phyloP scores from a whole-genome alignment of 1,140 invertebrate species.

The Apis dorsata region DNA sequence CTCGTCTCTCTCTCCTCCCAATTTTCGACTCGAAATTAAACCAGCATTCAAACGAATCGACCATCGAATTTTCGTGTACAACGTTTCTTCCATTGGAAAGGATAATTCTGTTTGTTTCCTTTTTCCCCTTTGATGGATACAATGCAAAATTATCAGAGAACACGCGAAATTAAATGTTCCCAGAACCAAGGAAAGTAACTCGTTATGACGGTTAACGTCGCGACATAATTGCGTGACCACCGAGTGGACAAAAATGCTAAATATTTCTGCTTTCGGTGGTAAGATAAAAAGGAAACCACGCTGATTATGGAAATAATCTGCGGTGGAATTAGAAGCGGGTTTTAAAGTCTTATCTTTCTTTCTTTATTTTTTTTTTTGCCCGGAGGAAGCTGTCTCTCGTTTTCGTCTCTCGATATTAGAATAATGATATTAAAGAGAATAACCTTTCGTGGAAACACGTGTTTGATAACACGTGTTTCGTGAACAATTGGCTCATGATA shows the following conservation, averaged over 20 bases:
- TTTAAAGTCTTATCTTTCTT: not conserved
- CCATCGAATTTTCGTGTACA: too few species aligned
- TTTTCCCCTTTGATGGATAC: not conserved
- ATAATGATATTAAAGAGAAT: not conserved
- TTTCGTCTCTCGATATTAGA: not conserved
- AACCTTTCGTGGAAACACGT: not conserved
- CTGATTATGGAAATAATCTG: not conserved
- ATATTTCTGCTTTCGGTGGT: not conserved
- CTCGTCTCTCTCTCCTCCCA: too few species aligned
- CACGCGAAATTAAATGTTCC: slow-evolving; percentile 17
- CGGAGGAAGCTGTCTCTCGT: too few species aligned
- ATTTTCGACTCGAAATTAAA: too few species aligned
- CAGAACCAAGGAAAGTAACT: not conserved
- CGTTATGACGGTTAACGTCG: slow-evolving; percentile 3
- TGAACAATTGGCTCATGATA: too few species aligned
- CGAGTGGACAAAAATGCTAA: not conserved
- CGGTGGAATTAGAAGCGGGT: not conserved
- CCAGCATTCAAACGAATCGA: too few species aligned
- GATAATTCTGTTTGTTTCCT: not conserved
- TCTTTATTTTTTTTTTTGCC: not conserved
- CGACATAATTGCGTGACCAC: slow-evolving; percentile 7
- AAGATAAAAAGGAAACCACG: slow-evolving; percentile 6
- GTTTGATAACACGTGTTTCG: not conserved
- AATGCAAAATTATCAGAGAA: not conserved
- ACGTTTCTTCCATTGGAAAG: too few species aligned